Base-by-base conservation (phyloP, 2,888 invertebrate genomes). In the Oeneis ivallda region DNA sequence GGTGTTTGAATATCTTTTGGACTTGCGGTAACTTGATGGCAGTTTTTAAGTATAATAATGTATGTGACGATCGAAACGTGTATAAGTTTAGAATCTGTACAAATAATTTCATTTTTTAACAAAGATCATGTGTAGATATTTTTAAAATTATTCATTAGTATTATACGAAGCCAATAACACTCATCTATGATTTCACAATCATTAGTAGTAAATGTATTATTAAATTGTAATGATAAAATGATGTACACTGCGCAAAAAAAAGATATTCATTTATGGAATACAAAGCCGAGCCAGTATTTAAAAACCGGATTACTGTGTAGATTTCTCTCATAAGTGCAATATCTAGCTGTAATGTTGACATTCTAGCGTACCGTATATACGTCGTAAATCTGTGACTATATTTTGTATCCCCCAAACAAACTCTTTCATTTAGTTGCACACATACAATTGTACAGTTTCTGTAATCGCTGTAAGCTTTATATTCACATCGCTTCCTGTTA, bases 221-320 rank as follows among this genome's bases (percentile, higher is more conserved):
- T 26, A 26, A 77, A 77, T 75, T 71, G 53, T 66, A 64, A 67
- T 61, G 58, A 62, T 79, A 77, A 78, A 75, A 76, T 74, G 69
- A 68, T 71, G 62, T 75, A 72, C 70, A 70, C 73, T 72, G 72
- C 72, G 75, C 75, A 76, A 73, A 69, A 74, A 72, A 69, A 75
- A 77, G 47, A 47, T n/a, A 76, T 77, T 47, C 79, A 80, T 81
- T 80, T 80, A 81, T 84, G 81, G 79, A 84, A 82, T 76, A 84
- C 81, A 74, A 83, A 89, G 82, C 91, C 91, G 91, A 92, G 91
- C 91, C 91, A 92, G 87, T 91, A 89, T 88, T 88, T 86, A 85
- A 87, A 86, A 85, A 83, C 88, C 84, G 85, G 87, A 89, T 88
- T 86, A 89, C 83, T 84, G 82, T 87, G 84, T 86, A 86, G 80